Percentiles rank a stretch among this genome's conserved stretches.
These are phyloP conservation scores for Sialis fuliginosa DNA, from an alignment of 2,888 invertebrate genomes.

Conservation along the genomic window DNA sequence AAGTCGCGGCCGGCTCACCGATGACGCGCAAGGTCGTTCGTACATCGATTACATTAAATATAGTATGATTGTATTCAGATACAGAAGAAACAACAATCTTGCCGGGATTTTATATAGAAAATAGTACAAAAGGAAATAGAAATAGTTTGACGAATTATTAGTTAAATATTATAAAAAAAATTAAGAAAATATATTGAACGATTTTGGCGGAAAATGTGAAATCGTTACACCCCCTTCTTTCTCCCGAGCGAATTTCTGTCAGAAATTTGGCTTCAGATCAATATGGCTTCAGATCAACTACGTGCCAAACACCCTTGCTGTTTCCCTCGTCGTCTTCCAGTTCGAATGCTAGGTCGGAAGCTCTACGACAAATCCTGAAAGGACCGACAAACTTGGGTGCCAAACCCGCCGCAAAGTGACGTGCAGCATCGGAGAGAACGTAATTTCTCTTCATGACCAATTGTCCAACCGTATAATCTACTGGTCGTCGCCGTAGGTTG, in stretches of 20 bases:
- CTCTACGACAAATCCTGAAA: neutral
- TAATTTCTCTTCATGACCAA: constrained; percentile 5
- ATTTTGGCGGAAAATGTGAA: too few species aligned
- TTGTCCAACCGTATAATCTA: constrained; percentile 6
- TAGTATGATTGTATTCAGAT: too few species aligned
- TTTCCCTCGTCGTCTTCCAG: neutral
- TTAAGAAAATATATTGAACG: too few species aligned
- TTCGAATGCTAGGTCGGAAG: neutral
- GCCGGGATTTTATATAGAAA: too few species aligned
- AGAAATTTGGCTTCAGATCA: constrained; percentile 6
- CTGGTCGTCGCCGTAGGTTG: constrained; percentile 1
- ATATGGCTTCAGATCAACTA: constrained; percentile 10
- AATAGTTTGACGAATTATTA: too few species aligned
- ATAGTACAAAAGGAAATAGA: too few species aligned
- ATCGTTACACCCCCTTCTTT: neutral
- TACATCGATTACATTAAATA: too few species aligned
- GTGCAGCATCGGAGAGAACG: constrained; percentile 3
- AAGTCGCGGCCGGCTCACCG: too few species aligned
- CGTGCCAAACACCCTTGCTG: neutral
- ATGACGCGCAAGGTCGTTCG: too few species aligned
- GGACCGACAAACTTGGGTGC: neutral
- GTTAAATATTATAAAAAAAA: too few species aligned
- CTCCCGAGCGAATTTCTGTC: neutral
- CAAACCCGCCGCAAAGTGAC: neutral
- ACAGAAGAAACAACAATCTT: too few species aligned